A percentile compares a stretch with the other conserved stretches of the same genome.
phyloP scores from a whole-genome alignment of 2,888 invertebrate species.

The Fragum sueziense region DNA sequence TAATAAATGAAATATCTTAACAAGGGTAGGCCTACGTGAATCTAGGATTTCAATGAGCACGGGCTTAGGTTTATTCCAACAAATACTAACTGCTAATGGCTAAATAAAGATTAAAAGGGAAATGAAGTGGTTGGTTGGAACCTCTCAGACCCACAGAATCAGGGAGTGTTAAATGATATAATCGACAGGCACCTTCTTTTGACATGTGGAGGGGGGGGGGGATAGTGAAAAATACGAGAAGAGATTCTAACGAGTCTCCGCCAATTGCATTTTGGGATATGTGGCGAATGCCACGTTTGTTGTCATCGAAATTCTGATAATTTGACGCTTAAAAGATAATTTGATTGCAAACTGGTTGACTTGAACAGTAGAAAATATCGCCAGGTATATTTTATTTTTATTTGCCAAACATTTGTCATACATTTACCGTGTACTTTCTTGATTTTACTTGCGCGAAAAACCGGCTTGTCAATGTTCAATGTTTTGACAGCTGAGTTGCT shows the following conservation, averaged over 20 bases:
- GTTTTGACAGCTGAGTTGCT: not conserved
- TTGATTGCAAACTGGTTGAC: not conserved
- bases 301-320: not conserved
- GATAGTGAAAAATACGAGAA: not conserved
- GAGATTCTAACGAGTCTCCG: slow-evolving; percentile 12
- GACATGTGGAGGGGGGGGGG: too few species aligned
- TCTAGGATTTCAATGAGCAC: not conserved
- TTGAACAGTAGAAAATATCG: too few species aligned
- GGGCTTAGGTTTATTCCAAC: not conserved
- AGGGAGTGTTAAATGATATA: not conserved
- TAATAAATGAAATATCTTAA: not conserved
- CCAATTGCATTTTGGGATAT: slow-evolving; percentile 57
- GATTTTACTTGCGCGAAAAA: not conserved
- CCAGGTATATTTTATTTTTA: not conserved
- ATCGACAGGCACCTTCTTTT: too few species aligned
- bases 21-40: not conserved
- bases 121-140: not conserved
- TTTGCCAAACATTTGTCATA: not conserved
- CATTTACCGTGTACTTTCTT: not conserved
- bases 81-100: not conserved
- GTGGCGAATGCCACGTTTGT: slow-evolving; percentile 62
- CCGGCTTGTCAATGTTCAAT: not conserved
- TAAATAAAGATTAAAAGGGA: not conserved
- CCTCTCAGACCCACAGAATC: not conserved
- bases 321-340: not conserved